Percentiles rank a stretch among this genome's conserved stretches.
Evolutionary conservation across 2,888 invertebrate species (phyloP).

Genomic region (Leptopilina drosophilae): DNA sequence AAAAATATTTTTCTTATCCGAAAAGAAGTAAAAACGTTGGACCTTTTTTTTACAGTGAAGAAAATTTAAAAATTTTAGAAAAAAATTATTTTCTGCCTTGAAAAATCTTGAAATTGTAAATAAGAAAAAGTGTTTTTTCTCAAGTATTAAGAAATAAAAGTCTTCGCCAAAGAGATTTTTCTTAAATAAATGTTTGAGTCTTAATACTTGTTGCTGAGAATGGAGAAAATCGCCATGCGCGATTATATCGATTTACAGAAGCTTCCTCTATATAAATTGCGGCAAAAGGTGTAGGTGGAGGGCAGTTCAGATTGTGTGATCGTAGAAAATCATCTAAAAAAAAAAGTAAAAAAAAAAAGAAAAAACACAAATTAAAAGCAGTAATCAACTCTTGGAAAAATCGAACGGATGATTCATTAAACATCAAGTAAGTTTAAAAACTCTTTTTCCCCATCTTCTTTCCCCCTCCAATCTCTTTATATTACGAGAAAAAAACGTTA

Average conservation of each 20-base stretch:
- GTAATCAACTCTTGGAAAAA: slow-evolving; percentile 18
- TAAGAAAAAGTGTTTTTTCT: background rate
- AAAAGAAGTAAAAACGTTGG: no score
- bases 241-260: slow-evolving; percentile 69
- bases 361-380: slow-evolving; percentile 20
- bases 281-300: slow-evolving; percentile 60
- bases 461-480: background rate
- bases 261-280: slow-evolving; percentile 66
- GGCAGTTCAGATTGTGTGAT: slow-evolving; percentile 58
- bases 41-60: no score
- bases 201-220: slow-evolving; percentile 73
- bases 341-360: background rate
- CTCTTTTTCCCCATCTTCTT: background rate
- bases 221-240: slow-evolving; percentile 69
- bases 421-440: slow-evolving; percentile 52
- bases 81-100: no score
- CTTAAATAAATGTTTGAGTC: slow-evolving; percentile 50
- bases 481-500: no score
- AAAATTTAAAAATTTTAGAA: no score
- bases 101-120: no score
- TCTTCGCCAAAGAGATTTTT: slow-evolving; percentile 11
- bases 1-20: no score
- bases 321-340: slow-evolving; percentile 48
- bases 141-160: background rate
- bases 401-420: slow-evolving; percentile 54